Base-by-base conservation (phyloP, 2,888 invertebrate species). In the Cephalotes varians region DNA sequence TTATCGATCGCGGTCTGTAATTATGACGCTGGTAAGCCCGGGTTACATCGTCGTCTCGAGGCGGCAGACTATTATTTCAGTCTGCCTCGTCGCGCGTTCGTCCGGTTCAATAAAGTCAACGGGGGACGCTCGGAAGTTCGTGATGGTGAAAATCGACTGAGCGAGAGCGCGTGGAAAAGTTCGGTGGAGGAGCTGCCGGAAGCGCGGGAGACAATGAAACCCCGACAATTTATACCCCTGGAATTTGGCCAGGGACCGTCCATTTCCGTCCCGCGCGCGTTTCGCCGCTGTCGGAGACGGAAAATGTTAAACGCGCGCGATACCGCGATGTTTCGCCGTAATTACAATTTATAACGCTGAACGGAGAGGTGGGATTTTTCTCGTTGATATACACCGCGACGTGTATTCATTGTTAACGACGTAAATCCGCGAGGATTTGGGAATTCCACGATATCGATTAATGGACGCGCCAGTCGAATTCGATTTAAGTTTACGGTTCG, bases 161-260 rank as follows among this genome's bases (percentile, higher is more conserved):
- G n/a, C 64, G 72, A 65, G 62, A 12, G 65, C 56, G 58, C 56
- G 71, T 60, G 37, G 81, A 77, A 83, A 84, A 82, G 69, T 88
- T 87, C 54, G 34, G 21, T 10, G 65, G 76, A 79, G 79, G 49
- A 83, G 60, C 49, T 44, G 67, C 67, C 84, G 80, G 82, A 84
- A 84, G 84, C 86, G 90, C 76, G 83, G 82, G 83, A 80, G 84
- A 86, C 82, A 89, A 89, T 80, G 83, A 88, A 77, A 87, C 87
- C 87, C 85, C 85, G 85, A 87, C 86, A 87, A 90, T 89, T 90
- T 89, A 88, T 88, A 85, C 72, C 62, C 34, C 54, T 90, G 88
- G 90, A 90, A 83, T 84, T 49, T 40, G 25, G 89, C 90, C 85
- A 90, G 84, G 40, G 79, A 31, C 58, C 60, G 67, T 73, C 72